phyloP scores from a whole-genome alignment of 2,113 vertebrate genomes.

The Suricata suricatta region DNA sequence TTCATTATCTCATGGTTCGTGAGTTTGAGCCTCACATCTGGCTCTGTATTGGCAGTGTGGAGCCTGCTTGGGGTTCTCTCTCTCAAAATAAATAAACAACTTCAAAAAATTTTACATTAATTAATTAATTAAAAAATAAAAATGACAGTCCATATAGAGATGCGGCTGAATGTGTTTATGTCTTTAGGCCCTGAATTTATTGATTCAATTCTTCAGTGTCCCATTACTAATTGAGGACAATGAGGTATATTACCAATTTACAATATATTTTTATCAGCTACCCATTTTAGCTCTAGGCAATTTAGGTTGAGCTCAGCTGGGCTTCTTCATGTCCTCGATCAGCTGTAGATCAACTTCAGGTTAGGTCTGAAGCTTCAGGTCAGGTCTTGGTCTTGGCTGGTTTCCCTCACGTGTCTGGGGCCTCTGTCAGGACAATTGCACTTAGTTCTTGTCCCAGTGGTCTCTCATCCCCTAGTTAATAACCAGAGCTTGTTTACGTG shows the following conservation, averaged over 20 bases:
- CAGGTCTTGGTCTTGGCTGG: neutral
- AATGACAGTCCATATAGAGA: neutral
- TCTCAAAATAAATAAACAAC: no score
- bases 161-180: neutral
- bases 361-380: neutral
- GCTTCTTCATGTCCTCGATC: neutral
- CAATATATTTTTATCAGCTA: neutral
- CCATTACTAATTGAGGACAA: neutral
- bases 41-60: no score
- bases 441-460: neutral
- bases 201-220: neutral
- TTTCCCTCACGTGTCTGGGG: neutral
- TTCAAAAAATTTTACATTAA: no score
- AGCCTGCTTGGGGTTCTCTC: no score
- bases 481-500: neutral
- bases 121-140: neutral
- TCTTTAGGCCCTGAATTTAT: constrained; percentile 8
- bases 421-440: neutral
- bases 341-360: neutral
- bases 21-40: no score
- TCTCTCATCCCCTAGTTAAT: neutral
- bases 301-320: neutral
- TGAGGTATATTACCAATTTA: neutral
- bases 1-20: no score
- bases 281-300: neutral